Evolutionary conservation across 2,797 vertebrate genomes (phyloP).

Genomic region (Psittacula derbiana): DNA sequence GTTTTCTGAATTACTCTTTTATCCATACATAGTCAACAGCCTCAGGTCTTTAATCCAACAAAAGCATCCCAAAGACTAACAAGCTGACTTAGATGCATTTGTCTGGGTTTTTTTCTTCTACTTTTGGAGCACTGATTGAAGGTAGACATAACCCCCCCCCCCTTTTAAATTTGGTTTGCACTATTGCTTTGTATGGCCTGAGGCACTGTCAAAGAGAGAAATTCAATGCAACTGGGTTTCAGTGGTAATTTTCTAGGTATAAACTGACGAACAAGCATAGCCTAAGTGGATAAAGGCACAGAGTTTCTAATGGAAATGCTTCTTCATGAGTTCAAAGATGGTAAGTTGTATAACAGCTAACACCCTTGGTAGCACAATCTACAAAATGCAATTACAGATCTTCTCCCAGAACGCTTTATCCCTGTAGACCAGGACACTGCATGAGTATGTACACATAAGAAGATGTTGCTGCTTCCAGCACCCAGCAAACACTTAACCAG

Average conservation of each 20-base stretch:
- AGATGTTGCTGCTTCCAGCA: neutral
- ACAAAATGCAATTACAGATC: neutral
- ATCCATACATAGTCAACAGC: neutral
- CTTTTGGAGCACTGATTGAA: neutral
- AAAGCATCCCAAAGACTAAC: neutral
- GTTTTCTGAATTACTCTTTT: neutral
- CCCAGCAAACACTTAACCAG: neutral
- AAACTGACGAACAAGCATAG: neutral
- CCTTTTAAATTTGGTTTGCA: neutral
- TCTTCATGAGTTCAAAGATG: neutral
- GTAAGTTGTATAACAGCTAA: neutral
- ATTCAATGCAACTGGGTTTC: neutral
- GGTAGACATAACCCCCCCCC: neutral
- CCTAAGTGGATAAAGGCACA: neutral
- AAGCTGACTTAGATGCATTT: neutral
- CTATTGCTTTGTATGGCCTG: neutral
- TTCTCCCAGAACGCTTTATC: neutral
- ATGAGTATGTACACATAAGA: accelerated
- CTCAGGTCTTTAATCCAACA: neutral
- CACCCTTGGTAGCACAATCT: neutral
- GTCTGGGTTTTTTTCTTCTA: neutral
- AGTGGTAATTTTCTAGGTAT: neutral
- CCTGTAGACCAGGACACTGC: accelerated
- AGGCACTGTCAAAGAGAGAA: neutral
- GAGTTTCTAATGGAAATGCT: neutral